These are phyloP conservation scores for Pseudomyrmex cubaensis DNA, from an alignment of 1,140 invertebrate species.

Conservation along the genomic window DNA sequence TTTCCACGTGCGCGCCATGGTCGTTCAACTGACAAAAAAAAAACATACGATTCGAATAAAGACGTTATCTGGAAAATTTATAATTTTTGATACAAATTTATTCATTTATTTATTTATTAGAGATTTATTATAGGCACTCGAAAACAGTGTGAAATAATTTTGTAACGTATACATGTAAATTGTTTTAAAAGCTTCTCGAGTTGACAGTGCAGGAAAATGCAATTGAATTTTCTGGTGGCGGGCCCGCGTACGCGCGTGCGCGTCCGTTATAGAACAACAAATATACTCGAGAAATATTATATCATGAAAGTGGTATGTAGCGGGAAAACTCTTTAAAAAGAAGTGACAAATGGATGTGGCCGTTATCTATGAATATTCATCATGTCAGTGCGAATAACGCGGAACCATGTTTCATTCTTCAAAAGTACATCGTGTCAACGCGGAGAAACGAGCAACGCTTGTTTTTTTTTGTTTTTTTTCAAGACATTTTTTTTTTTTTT, in stretches of 20 bases:
- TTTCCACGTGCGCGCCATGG: conserved; percentile 21
- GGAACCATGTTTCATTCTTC: conserved; percentile 49
- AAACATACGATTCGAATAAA: neutral
- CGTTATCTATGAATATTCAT: conserved; percentile 58
- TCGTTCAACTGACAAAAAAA: neutral
- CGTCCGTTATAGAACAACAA: conserved; percentile 11
- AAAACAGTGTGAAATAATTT: neutral
- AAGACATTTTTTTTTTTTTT: conserved; percentile 25
- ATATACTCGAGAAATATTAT: conserved; percentile 36
- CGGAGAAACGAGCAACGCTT: conserved; percentile 14
- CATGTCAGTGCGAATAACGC: conserved; percentile 45
- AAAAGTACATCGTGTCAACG: conserved; percentile 40
- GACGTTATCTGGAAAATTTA: conserved; percentile 27
- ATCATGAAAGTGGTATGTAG: conserved; percentile 35
- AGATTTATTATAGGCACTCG: too few species aligned
- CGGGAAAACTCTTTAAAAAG: conserved; percentile 50
- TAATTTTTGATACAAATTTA: conserved; percentile 22
- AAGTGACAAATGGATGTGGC: conserved; percentile 53
- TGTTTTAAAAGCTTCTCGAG: conserved; percentile 19
- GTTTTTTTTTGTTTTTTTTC: conserved; percentile 23
- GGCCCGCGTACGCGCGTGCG: too few species aligned
- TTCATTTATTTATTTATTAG: neutral
- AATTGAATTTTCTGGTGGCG: conserved; percentile 41
- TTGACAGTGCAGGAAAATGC: neutral
- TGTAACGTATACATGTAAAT: neutral